Evolutionary conservation across 23 tunicate species (phyloP), one percentile per base, ranked within the genome.

Genomic region (Ciona savignyi): DNA sequence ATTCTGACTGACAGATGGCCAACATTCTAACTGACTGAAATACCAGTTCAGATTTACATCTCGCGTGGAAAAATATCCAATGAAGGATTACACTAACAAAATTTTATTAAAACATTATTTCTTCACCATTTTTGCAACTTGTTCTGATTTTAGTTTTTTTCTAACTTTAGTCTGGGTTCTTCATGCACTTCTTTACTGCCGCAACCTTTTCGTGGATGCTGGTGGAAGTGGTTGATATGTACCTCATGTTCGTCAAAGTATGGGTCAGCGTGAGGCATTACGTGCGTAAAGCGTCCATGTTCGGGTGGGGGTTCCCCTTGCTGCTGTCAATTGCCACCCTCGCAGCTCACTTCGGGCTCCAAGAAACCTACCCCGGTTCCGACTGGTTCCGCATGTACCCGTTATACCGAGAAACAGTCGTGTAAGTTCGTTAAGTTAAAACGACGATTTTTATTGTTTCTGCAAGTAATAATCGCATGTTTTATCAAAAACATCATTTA

Each of bases 131-230:
- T n/a, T n/a, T n/a, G n/a, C n/a, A n/a, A n/a, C n/a, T n/a, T n/a
- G n/a, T n/a, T n/a, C n/a, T n/a, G n/a, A n/a, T n/a, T n/a, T n/a
- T n/a, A n/a, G n/a, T n/a, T n/a, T n/a, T n/a, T n/a, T n/a, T n/a
- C n/a, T n/a, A n/a, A n/a, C n/a, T n/a, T n/a, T 73, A 88, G 96
- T 77, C 88, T 23, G 96, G 87, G 34, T 82, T 88, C 34, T 88
- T 88, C 66, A 60, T 88, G 66, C 96, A 88, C 30, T 88, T 61
- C 72, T 88, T 88, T 67, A 73, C 81, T 1, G 9, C 85, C 0
- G 74, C 96, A 0, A 86, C 81, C 11, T 82, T 88, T 66, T 70
- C 96, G 1, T 88, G 96, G 96, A 88, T 88, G 96, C 68, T 78
- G 24, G 51, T 88, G 15, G 96, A 88, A 73, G 87, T 88, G 25